These are phyloP conservation scores for Gonatopus flavifemur DNA, from an alignment of 1,140 invertebrate species.

Conservation along the genomic window DNA sequence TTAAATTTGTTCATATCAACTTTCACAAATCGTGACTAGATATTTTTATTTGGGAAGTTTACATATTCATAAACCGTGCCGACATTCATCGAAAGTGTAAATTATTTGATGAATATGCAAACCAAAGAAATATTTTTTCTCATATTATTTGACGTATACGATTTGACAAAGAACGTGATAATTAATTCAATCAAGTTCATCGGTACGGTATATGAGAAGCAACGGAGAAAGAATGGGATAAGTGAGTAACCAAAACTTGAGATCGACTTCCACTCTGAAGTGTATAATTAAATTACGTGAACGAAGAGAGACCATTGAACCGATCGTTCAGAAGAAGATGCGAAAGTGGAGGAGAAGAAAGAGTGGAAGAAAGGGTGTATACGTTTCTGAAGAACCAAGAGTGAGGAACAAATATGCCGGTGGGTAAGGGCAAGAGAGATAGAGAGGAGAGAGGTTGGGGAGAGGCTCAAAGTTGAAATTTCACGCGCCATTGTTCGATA, in stretches of 20 bases:
- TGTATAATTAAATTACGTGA: conserved; percentile 52
- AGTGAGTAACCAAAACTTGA: conserved; percentile 23
- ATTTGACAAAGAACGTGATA: too few relatives aligned
- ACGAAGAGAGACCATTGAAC: conserved; percentile 9
- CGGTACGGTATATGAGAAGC: conserved; percentile 14
- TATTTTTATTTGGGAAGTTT: too few relatives aligned
- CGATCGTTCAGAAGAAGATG: background rate
- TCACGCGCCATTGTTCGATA: conserved; percentile 57
- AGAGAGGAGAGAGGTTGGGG: conserved; percentile 8
- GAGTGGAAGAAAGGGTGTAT: background rate
- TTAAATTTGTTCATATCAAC: too few relatives aligned
- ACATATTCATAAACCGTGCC: too few relatives aligned
- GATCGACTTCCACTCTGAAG: conserved; percentile 29
- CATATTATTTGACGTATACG: too few relatives aligned
- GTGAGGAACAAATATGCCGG: background rate
- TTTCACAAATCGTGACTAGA: too few relatives aligned
- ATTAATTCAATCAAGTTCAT: conserved; percentile 19
- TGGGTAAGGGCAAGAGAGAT: conserved; percentile 3
- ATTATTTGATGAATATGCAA: too few relatives aligned
- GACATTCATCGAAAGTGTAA: too few relatives aligned
- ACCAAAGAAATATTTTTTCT: too few relatives aligned
- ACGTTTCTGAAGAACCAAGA: too few relatives aligned
- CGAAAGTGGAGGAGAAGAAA: background rate
- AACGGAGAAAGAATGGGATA: conserved; percentile 14
- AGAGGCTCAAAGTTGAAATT: conserved; percentile 55